Base-by-base conservation (phyloP, 1,140 invertebrate genomes). In the Bacillus rossius region DNA sequence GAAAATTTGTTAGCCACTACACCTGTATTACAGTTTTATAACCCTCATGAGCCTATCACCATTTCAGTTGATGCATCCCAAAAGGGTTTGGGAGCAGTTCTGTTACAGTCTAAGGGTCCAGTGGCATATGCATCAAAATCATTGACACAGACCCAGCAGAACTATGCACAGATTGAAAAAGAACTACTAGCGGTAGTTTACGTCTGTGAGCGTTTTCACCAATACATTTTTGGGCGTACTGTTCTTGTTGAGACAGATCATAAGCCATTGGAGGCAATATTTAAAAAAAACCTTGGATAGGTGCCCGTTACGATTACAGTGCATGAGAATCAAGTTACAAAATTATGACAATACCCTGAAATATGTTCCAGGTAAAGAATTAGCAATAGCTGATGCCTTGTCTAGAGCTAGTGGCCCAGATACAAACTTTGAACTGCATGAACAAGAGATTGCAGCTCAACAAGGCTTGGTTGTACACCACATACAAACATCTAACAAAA, bases 181-280 rank as follows among this genome's bases (percentile, higher is more conserved):
- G 68, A 74, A 61, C 66, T 62, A 3, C 59, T 73, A 3, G 68
- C 62, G 8, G 65, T 70, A 10, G 43, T 75, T 41, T 55, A 62
- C 60, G 64, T 50, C 8, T 8, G 60, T 59, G 3, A 47, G 55
- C 8, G 62, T 59, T 66, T 74, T 67, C 66, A 71, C 41, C 63
- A 77, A 23, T 77, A 73, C 63, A 49, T 77, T 14, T 67, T 65
- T 52, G 75, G 75, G n/a, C 61, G 62, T 3, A 49, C 67, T 25
- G 74, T 78, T 58, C 60, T 61, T 8, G 58, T 77, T 2, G 40
- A 60, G 14, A 76, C 73, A 2, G 78, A 79, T 64, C 75, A 79
- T 57, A 72, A 76, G 40, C 75, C 76, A 0, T 56, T 80, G 8
- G 34, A 71, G 20, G 65, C 65, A 1, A 51, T 71, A 17, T 69